phyloP scores from a whole-genome alignment of 1,140 invertebrate species.

The Drosophila suzukii region DNA sequence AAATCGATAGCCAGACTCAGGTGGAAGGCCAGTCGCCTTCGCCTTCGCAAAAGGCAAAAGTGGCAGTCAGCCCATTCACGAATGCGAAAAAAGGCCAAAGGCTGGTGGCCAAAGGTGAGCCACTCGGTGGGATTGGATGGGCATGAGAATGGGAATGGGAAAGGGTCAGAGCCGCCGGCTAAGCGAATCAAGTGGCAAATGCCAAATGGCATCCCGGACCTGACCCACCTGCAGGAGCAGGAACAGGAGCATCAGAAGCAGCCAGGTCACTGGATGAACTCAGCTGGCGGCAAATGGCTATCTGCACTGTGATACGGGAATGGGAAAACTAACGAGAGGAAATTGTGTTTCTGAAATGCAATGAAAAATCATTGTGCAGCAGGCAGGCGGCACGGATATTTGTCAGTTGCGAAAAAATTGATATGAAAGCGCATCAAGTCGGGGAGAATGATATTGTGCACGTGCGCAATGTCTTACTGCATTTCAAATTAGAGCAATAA shows the following conservation, averaged over 20 bases:
- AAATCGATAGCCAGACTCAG: slow-evolving; percentile 60
- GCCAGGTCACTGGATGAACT: slow-evolving; percentile 12
- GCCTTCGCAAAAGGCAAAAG: neutral
- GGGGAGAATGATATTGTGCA: neutral
- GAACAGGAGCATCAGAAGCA: slow-evolving; percentile 6
- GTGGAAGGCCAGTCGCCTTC: slow-evolving; percentile 3
- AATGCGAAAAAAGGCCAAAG: slow-evolving; percentile 44
- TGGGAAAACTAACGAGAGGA: slow-evolving; percentile 11
- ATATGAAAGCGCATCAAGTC: slow-evolving; percentile 7
- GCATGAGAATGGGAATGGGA: neutral
- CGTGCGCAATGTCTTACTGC: slow-evolving; percentile 5
- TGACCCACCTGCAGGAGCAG: slow-evolving; percentile 16
- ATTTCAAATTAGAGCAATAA: slow-evolving; percentile 21
- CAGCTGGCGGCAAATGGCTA: slow-evolving; percentile 5
- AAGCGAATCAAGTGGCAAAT: slow-evolving; percentile 64
- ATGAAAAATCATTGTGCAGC: slow-evolving; percentile 35
- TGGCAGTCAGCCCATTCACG: slow-evolving; percentile 26
- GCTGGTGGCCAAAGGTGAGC: slow-evolving; percentile 48
- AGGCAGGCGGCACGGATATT: slow-evolving; percentile 13
- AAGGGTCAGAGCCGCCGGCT: slow-evolving; percentile 1
- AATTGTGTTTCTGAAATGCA: slow-evolving; percentile 45
- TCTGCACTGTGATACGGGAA: slow-evolving; percentile 37
- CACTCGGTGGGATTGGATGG: neutral
- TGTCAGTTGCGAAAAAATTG: slow-evolving; percentile 15
- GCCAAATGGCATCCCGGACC: slow-evolving; percentile 59